Conservation (phyloP, 2,888 invertebrate species). For the Euplexia lucipara region DNA sequence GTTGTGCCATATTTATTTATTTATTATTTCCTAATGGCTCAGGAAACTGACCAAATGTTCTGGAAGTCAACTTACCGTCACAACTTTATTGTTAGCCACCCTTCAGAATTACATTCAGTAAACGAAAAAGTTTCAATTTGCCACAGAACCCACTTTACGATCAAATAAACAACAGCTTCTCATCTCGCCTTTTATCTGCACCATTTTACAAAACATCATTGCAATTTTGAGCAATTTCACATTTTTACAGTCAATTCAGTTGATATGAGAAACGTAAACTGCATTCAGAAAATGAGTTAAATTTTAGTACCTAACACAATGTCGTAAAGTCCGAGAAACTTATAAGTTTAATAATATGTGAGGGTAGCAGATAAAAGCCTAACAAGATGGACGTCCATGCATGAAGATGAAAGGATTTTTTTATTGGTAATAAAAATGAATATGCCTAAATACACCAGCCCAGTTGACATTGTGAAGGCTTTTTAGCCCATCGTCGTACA, state of each 20-base stretch:
- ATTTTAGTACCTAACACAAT: constrained; percentile 36
- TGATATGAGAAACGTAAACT: constrained; percentile 48
- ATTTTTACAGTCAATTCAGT: constrained; percentile 50
- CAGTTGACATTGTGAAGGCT: background rate
- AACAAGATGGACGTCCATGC: constrained; percentile 29
- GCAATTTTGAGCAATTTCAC: constrained; percentile 46
- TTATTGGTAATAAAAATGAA: constrained; percentile 54
- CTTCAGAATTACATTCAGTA: constrained; percentile 36
- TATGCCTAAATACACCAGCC: constrained; percentile 1
- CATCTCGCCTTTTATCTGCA: constrained; percentile 43
- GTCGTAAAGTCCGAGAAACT: constrained; percentile 41
- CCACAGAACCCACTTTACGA: constrained; percentile 25
- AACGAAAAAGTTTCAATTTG: constrained; percentile 50
- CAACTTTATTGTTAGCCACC: constrained; percentile 34
- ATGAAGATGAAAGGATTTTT: constrained; percentile 47
- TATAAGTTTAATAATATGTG: constrained; percentile 53
- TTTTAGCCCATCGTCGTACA: background rate
- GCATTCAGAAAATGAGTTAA: constrained; percentile 46
- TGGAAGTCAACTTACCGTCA: constrained; percentile 25
- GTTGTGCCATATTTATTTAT: too few relatives aligned
- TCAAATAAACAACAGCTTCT: constrained; percentile 49
- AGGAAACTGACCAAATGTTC: constrained; percentile 28
- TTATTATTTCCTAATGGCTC: constrained; percentile 12
- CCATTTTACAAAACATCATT: constrained; percentile 33
- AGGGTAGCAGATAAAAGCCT: constrained; percentile 29